Conservation (phyloP, 1,140 invertebrate species). For the Temnothorax nylanderi region DNA sequence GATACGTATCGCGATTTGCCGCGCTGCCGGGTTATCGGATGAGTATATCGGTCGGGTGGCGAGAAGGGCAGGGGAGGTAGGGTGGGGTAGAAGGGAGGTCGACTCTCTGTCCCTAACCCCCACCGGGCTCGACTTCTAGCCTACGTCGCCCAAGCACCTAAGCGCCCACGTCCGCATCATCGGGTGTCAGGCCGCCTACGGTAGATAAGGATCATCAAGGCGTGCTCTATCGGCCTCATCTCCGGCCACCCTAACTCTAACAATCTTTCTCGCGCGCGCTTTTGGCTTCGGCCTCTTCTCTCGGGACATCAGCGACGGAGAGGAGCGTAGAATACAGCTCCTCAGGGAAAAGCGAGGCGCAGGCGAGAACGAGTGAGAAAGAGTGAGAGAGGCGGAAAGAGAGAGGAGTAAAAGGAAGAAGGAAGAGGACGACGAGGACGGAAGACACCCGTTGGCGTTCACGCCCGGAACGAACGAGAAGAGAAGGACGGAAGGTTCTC, state of each 20-base stretch:
- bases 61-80: constrained; percentile 40
- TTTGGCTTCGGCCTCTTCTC: constrained; percentile 52
- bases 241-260: constrained; percentile 75
- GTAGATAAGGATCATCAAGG: constrained; percentile 81
- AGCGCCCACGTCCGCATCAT: constrained; percentile 73
- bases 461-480: constrained; percentile 61
- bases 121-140: constrained; percentile 47
- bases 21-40: constrained; percentile 75
- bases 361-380: not conserved
- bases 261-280: constrained; percentile 71
- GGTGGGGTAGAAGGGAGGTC: constrained; percentile 46
- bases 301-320: constrained; percentile 60
- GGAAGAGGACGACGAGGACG: constrained; percentile 81
- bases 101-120: constrained; percentile 36
- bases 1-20: constrained; percentile 80
- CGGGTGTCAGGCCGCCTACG: constrained; percentile 62
- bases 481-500: constrained; percentile 43
- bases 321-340: constrained; percentile 29
- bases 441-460: constrained; percentile 51
- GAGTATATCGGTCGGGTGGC: constrained; percentile 63
- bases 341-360: constrained; percentile 3
- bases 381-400: constrained; percentile 66
- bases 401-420: constrained; percentile 71
- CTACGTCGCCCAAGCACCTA: constrained; percentile 68
- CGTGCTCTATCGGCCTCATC: constrained; percentile 82